Base-by-base conservation (phyloP, 1,140 invertebrate genomes). In the Bombus huntii region DNA sequence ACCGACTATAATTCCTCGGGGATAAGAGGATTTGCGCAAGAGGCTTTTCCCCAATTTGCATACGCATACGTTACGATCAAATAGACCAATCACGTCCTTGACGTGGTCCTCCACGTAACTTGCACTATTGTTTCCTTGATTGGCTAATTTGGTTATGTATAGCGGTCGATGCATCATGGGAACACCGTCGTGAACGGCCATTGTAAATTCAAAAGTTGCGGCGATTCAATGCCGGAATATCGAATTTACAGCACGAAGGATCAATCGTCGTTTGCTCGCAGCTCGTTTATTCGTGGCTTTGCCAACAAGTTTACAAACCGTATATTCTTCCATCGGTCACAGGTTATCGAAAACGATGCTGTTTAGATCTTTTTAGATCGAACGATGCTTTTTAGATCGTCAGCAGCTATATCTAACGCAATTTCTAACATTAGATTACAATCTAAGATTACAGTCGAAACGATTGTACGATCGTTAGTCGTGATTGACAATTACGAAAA, bases 91-190 rank as follows among this genome's bases (percentile, higher is more conserved):
- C 84, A 75, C 44, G 65, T 57, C 53, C 75, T 59, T n/a, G 39
- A 18, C 37, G 47, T 59, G 70, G 70, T 59, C 44, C 79, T 59
- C 44, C 79, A 28, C 71, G 62, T 86, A 82, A 86, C 78, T 81
- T 75, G 72, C 62, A 44, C 78, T 31, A 75, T 82, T 83, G 81
- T 86, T 86, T 86, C 80, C 96, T 96, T 89, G 82, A 85, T 79
- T 87, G 86, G 75, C 76, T 87, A 78, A 87, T 86, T 78, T 77
- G 86, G 44, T 81, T 85, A 66, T 76, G 86, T 74, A 82, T 83
- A 71, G 53, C 25, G 57, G n/a, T 15, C 42, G 79, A 82, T 39
- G 73, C 73, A 86, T 82, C 77, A 74, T 62, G 83, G 68, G 76
- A 75, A 68, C 79, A 68, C 79, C 71, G 25, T 31, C 68, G 57